Evolutionary conservation across 2,113 vertebrate species (phyloP).

Genomic region (Ceratotherium simum): DNA sequence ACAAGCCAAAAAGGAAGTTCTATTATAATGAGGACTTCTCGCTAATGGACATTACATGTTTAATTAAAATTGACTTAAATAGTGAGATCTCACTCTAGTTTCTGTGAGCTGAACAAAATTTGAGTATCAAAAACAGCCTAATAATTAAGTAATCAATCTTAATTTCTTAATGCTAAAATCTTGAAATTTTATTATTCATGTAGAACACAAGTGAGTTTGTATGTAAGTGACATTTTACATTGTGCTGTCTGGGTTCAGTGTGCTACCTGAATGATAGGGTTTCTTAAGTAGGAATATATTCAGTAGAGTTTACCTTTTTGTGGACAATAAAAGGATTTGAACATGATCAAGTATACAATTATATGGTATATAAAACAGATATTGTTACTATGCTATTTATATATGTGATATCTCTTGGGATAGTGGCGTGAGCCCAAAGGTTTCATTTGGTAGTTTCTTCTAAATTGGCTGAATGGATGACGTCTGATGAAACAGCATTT

Average conservation of each 20-base stretch:
- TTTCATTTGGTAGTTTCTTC: slow-evolving; percentile 46
- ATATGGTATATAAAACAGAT: slow-evolving; percentile 57
- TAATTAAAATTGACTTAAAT: slow-evolving; percentile 50
- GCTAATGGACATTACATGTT: neutral
- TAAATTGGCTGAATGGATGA: neutral
- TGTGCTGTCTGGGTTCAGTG: neutral
- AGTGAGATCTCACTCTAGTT: neutral
- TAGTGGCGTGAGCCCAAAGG: slow-evolving; percentile 8
- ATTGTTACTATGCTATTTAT: slow-evolving; percentile 62
- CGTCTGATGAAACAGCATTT: slow-evolving; percentile 44
- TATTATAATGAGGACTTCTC: neutral
- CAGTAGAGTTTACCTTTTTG: slow-evolving; percentile 44
- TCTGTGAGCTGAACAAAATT: slow-evolving; percentile 10
- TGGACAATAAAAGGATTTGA: slow-evolving; percentile 52
- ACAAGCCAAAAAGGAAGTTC: neutral
- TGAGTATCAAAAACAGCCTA: slow-evolving; percentile 7
- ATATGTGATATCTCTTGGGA: neutral
- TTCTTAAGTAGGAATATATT: slow-evolving; percentile 6
- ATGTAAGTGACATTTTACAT: slow-evolving; percentile 1
- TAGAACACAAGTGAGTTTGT: neutral
- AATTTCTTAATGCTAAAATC: slow-evolving; percentile 54
- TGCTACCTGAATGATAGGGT: slow-evolving; percentile 17
- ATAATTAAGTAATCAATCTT: neutral
- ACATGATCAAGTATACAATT: slow-evolving; percentile 58
- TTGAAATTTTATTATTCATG: slow-evolving; percentile 28